Conservation (phyloP, 2,888 invertebrate species). For the Ligdia adustata region DNA sequence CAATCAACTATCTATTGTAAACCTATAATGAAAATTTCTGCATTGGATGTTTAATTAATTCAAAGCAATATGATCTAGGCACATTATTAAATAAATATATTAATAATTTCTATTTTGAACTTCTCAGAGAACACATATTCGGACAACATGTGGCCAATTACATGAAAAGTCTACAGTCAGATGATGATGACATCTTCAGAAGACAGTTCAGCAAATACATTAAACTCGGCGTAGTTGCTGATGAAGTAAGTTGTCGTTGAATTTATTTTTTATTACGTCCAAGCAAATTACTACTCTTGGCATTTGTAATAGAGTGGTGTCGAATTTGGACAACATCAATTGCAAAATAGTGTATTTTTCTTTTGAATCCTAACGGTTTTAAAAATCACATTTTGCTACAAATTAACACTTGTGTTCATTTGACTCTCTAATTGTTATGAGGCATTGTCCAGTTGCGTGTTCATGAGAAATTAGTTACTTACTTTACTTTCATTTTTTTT, state of each 20-base stretch:
- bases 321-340: conserved; percentile 73
- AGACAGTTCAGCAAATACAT: conserved; percentile 98
- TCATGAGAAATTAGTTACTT: too few relatives aligned
- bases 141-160: conserved; percentile 99
- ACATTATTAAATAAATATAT: too few relatives aligned
- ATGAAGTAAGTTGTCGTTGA: conserved; percentile 87
- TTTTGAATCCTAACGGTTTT: conserved; percentile 37
- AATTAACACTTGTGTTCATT: too few relatives aligned
- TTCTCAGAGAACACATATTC: conserved; percentile 94
- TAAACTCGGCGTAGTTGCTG: conserved; percentile 94
- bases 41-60: too few relatives aligned
- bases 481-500: too few relatives aligned
- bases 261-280: conserved; percentile 60
- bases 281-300: conserved; percentile 73
- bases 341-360: conserved; percentile 41
- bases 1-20: too few relatives aligned
- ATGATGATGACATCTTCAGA: conserved; percentile 99
- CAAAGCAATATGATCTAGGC: too few relatives aligned
- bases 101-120: conserved; percentile 6
- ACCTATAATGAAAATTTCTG: too few relatives aligned
- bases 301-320: conserved; percentile 55
- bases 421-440: too few relatives aligned
- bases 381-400: conserved; percentile 46
- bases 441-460: too few relatives aligned
- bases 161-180: conserved; percentile 96